Conservation (phyloP, 2,888 invertebrate species). For the Lepidocyrtoides sp. region DNA sequence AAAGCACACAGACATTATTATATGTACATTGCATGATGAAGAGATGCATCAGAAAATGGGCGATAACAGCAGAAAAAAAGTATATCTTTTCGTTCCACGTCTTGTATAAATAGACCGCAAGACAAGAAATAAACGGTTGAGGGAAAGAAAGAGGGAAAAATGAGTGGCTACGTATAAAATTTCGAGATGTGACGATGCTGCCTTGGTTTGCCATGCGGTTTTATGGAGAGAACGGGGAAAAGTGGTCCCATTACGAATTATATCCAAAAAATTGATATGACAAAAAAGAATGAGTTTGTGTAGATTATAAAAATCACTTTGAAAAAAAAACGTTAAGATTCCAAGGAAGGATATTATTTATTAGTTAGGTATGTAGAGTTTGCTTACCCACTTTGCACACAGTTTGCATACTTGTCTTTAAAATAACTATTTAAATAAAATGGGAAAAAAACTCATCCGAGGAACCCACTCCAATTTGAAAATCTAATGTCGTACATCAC, state of each 20-base stretch:
- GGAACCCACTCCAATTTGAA: background rate
- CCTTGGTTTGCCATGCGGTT: background rate
- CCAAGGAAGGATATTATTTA: conserved; percentile 6
- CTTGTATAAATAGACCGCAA: background rate
- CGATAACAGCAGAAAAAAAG: conserved; percentile 52
- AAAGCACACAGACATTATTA: conserved; percentile 58
- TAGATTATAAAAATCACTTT: conserved; percentile 63
- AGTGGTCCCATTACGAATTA: conserved; percentile 72
- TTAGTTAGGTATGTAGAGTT: too few species aligned
- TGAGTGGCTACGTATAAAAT: background rate
- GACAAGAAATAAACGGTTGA: too few species aligned
- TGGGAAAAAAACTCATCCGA: background rate
- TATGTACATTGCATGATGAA: conserved; percentile 52
- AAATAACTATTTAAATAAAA: conserved; percentile 7
- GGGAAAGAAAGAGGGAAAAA: background rate
- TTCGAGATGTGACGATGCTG: too few species aligned
- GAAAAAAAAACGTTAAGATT: conserved; percentile 52
- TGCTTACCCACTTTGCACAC: background rate
- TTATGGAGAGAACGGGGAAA: conserved; percentile 48
- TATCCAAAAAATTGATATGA: conserved; percentile 55
- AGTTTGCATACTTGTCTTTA: background rate
- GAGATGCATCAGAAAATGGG: conserved; percentile 71
- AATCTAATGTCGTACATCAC: background rate
- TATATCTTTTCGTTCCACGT: conserved; percentile 5
- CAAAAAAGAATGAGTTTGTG: conserved; percentile 64